Conservation (phyloP, 2,797 vertebrate species). For the Pelochelys cantorii region DNA sequence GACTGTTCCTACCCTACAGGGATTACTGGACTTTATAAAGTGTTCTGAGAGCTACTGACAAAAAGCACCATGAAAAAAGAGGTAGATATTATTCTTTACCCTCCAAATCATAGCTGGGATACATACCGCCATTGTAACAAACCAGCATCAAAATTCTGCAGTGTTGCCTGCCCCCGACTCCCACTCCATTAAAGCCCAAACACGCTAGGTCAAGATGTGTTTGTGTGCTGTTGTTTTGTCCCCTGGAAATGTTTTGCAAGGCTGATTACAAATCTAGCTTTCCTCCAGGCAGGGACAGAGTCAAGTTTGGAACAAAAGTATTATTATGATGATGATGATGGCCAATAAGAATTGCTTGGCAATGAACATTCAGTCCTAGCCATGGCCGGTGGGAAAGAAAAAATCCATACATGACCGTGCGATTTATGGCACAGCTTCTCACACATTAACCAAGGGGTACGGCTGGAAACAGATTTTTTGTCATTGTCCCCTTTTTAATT, state of each 20-base stretch:
- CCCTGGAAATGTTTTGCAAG: constrained; percentile 37
- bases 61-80: background rate
- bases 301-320: constrained; percentile 50
- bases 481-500: constrained; percentile 69
- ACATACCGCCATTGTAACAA: background rate
- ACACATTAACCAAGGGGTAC: constrained; percentile 63
- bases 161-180: background rate
- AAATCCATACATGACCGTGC: constrained; percentile 66
- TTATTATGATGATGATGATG: constrained; percentile 38
- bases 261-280: background rate
- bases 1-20: too few relatives aligned
- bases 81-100: too few relatives aligned
- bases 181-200: background rate
- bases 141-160: background rate
- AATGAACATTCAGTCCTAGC: constrained; percentile 66
- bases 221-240: background rate
- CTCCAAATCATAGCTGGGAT: too few relatives aligned
- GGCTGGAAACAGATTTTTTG: background rate
- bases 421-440: constrained; percentile 68
- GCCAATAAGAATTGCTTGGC: constrained; percentile 62
- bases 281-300: constrained; percentile 25
- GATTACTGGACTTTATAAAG: background rate
- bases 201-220: background rate
- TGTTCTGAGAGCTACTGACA: background rate
- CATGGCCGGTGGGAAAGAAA: constrained; percentile 43